phyloP scores from a whole-genome alignment of 2,888 invertebrate species.

The Mesochorus sp. region DNA sequence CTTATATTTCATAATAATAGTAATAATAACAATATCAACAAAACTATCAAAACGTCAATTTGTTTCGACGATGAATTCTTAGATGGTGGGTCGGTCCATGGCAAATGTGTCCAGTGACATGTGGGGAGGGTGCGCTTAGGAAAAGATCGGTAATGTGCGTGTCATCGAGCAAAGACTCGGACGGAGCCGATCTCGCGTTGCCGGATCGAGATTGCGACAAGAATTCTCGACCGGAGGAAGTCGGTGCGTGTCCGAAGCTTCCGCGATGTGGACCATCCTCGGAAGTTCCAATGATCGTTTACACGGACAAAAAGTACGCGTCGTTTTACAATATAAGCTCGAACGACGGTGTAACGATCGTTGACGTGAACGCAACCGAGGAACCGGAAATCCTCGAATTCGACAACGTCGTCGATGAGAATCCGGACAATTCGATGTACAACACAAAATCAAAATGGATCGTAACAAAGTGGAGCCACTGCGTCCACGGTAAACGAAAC shows the following conservation, averaged over 20 bases:
- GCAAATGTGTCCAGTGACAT: constrained; percentile 91
- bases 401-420: constrained; percentile 77
- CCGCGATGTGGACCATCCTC: constrained; percentile 81
- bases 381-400: constrained; percentile 78
- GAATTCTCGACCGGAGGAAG: constrained; percentile 86
- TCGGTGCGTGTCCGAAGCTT: constrained; percentile 86
- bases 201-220: constrained; percentile 89
- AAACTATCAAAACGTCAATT: constrained; percentile 14
- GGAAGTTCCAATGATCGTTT: constrained; percentile 74
- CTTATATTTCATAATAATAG: no score
- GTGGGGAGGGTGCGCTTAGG: constrained; percentile 86
- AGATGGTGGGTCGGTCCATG: constrained; percentile 94
- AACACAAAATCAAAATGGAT: constrained; percentile 77
- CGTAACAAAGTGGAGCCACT: constrained; percentile 76
- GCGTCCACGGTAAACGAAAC: constrained; percentile 71
- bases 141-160: constrained; percentile 89
- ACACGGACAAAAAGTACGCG: constrained; percentile 72
- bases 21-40: no score
- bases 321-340: constrained; percentile 76
- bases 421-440: constrained; percentile 75
- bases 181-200: constrained; percentile 89
- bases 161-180: constrained; percentile 77
- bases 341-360: constrained; percentile 70
- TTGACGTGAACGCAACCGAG: constrained; percentile 71
- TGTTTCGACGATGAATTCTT: not conserved